Conservation (phyloP, 2,797 vertebrate genomes). For the Amblyraja radiata region DNA sequence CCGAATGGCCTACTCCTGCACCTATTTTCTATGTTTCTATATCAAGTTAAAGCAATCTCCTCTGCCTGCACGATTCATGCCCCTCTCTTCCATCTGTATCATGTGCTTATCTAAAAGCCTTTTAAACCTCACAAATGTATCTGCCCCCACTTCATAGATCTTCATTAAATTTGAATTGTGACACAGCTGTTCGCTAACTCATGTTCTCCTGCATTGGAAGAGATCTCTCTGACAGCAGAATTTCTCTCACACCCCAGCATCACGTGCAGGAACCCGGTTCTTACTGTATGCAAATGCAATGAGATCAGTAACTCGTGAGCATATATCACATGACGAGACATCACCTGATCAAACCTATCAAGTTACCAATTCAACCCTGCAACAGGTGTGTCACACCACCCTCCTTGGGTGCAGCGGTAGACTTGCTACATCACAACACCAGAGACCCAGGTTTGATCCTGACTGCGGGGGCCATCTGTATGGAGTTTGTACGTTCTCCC, state of each 20-base stretch:
- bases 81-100: too few relatives aligned
- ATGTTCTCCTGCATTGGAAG: not conserved
- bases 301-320: not conserved
- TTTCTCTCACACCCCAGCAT: not conserved
- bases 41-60: too few relatives aligned
- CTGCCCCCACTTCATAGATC: not conserved
- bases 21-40: too few relatives aligned
- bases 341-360: not conserved
- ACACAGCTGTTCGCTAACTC: not conserved
- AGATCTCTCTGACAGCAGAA: not conserved
- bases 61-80: too few relatives aligned
- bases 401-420: too few relatives aligned
- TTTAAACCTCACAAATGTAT: too few relatives aligned
- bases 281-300: not conserved
- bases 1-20: too few relatives aligned
- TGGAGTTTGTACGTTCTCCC: too few relatives aligned
- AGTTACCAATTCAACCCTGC: not conserved
- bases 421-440: too few relatives aligned
- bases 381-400: not conserved
- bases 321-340: not conserved
- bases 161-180: not conserved
- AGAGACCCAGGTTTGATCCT: too few relatives aligned
- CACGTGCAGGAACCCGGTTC: not conserved
- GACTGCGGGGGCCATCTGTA: too few relatives aligned
- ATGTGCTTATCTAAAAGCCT: too few relatives aligned